Base-by-base conservation (phyloP, 2,888 invertebrate genomes). In the Prostheceraeus crozeri region DNA sequence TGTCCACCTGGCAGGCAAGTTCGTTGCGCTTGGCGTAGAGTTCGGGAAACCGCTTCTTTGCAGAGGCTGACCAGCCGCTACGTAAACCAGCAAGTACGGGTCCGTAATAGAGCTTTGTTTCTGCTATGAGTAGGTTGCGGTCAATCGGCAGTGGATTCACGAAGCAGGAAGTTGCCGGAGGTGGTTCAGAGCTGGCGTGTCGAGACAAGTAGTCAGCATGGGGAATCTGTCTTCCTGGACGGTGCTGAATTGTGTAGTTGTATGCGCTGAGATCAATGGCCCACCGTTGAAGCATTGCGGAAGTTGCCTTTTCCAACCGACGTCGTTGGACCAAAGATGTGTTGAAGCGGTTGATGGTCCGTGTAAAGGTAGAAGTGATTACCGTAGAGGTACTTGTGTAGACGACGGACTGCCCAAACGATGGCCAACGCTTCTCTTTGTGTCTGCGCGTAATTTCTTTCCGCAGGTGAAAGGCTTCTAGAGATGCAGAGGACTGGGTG, bases 191-290 rank as follows among this genome's bases (percentile, higher is more conserved):
- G 11, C 28, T 25, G n/a, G 48, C 14, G 28, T 48, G 48, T 30
- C 48, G 23, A 28, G 48, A 48, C 48, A 48, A 28, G 48, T 28
- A 48, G 28, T 19, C 48, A 48, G 23, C 48, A 25, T 48, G 48
- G 6, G 48, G 48, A 6, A 48, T 48, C 48, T 28, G 28, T 10
- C 28, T 48, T 6, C 48, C 48, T 4, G 48, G 25, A 28, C 28
- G n/a, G 19, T 40, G 48, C 25, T 6, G 23, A 19, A 48, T 48
- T 23, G 23, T 48, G 28, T 19, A 48, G 19, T 48, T 48, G 48
- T 48, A 48, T 25, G 48, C 48, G 28, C 23, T 48, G 25, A 48
- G 48, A 25, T 48, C 48, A 19, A 48, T 14, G 28, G 48, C 48
- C 48, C 48, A 48, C 48, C 48, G 23, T 30, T 48, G 14, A 3